Evolutionary conservation across 2,113 vertebrate genomes (phyloP), one percentile per base, ranked within the genome.

Genomic region (Cebus imitator): DNA sequence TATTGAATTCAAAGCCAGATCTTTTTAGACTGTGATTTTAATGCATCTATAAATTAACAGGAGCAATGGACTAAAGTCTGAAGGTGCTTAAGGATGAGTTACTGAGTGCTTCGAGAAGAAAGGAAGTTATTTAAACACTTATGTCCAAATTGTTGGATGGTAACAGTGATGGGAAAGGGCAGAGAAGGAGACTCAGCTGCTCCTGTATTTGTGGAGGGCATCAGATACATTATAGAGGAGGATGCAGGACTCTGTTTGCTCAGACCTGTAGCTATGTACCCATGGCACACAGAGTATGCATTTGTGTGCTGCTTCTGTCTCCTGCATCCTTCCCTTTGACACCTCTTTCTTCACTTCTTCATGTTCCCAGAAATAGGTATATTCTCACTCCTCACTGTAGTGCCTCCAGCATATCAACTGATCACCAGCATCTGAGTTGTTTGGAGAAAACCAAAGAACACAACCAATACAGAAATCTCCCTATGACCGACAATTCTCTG

Each of bases 391-490:
- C 48, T 93, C 37, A 27, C 17, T n/a, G 7, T 7, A 32, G 23
- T 6, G 16, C 21, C 25, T 13, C 12, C n/a, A 72, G 8, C 50
- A 32, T 40, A 25, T n/a, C 0, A 1, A 27, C 8, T 3, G 20
- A 50, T 40, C 32, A 57, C 16, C 18, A 48, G 30, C 13, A 37
- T 27, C 45, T 57, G 20, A n/a, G 23, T 50, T 17, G 13, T 90
- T 40, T 61, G 27, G 18, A 78, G 66, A 78, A 90, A 78, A 87
- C 3, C 66, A 52, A 85, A 94, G 40, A 80, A 6, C 2, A 50
- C 50, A 86, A 43, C 16, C 37, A 52, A 52, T 45, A 18, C 18
- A 20, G 2, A 2, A 37, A 37, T 50, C 57, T 37, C 16, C 52
- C 25, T 50, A 25, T 25, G 76, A 73, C 23, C 40, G 8, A 64